Conservation (phyloP, 2,888 invertebrate species). For the Orthonychiurus folsomi region DNA sequence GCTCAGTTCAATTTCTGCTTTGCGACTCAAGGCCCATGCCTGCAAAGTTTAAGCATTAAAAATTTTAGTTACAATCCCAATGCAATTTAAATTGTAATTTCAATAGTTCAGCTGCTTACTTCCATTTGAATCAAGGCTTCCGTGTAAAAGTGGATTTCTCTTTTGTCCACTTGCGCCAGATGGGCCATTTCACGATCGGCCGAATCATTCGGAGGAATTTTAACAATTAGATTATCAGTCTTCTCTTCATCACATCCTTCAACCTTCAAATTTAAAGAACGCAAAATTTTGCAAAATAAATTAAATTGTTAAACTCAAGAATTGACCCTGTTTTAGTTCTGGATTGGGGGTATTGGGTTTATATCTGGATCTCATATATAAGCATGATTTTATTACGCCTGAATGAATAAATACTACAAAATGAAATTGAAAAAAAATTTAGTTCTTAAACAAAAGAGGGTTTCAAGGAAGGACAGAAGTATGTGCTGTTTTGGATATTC, state of each 20-base stretch:
- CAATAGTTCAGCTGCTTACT: slow-evolving; percentile 15
- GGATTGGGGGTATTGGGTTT: neutral
- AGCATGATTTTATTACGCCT: too few species aligned
- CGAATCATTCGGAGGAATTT: slow-evolving; percentile 39
- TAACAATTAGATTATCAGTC: slow-evolving; percentile 40
- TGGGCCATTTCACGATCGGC: slow-evolving; percentile 40
- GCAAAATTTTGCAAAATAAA: slow-evolving; percentile 7
- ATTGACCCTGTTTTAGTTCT: neutral
- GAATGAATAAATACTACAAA: too few species aligned
- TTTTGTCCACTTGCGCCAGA: slow-evolving; percentile 38
- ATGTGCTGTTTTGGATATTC: too few species aligned
- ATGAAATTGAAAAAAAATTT: slow-evolving; percentile 1
- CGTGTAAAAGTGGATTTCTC: slow-evolving; percentile 40
- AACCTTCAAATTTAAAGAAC: slow-evolving; percentile 14
- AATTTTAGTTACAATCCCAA: neutral
- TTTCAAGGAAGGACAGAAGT: slow-evolving; percentile 3
- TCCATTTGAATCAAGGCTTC: slow-evolving; percentile 38
- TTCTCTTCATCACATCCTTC: slow-evolving; percentile 28
- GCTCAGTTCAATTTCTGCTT: slow-evolving; percentile 26
- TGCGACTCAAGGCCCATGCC: slow-evolving; percentile 33
- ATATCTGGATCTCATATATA: too few species aligned
- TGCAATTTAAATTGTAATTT: neutral
- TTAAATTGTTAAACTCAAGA: neutral
- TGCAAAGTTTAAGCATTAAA: too few species aligned
- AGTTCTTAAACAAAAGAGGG: neutral